A percentile compares a stretch with the other conserved stretches of the same genome.
phyloP scores from a whole-genome alignment of 30 jellyfish, hydroid and myxozoan genomes.

The Turritopsis rubra region DNA sequence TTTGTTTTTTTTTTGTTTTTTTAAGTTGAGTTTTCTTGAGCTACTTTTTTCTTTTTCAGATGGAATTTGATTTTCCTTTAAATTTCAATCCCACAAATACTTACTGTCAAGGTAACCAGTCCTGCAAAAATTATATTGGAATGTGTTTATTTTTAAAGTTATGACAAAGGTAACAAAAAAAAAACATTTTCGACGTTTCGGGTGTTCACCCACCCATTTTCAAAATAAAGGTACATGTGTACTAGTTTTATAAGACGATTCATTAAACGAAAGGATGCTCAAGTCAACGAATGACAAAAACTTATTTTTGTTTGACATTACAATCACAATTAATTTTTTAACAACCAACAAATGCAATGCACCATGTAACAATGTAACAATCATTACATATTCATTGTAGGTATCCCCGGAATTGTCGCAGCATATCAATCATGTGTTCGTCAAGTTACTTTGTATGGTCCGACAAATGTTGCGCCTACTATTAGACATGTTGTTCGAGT shows the following conservation, averaged over 20 bases:
- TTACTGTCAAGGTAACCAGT: constrained; percentile 62
- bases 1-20: neutral
- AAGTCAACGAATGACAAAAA: too few species aligned
- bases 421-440: constrained; percentile 69
- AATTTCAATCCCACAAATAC: constrained; percentile 77
- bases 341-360: too few species aligned
- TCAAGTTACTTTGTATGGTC: constrained; percentile 62
- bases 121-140: too few species aligned
- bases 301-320: too few species aligned
- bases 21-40: neutral
- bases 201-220: neutral
- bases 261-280: too few species aligned
- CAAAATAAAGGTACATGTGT: too few species aligned
- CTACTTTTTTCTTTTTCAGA: constrained; percentile 21
- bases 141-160: too few species aligned
- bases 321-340: too few species aligned
- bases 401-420: constrained; percentile 66
- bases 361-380: too few species aligned
- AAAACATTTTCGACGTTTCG: neutral
- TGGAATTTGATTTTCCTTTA: constrained; percentile 71
- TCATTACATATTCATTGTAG: too few species aligned
- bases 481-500: constrained; percentile 66
- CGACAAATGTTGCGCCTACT: constrained; percentile 86
- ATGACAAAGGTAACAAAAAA: neutral
- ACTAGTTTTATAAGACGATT: too few species aligned